Evolutionary conservation across 2,797 vertebrate species (phyloP), one percentile per base, ranked within the genome.

Genomic region (Pempheris klunzingeri): DNA sequence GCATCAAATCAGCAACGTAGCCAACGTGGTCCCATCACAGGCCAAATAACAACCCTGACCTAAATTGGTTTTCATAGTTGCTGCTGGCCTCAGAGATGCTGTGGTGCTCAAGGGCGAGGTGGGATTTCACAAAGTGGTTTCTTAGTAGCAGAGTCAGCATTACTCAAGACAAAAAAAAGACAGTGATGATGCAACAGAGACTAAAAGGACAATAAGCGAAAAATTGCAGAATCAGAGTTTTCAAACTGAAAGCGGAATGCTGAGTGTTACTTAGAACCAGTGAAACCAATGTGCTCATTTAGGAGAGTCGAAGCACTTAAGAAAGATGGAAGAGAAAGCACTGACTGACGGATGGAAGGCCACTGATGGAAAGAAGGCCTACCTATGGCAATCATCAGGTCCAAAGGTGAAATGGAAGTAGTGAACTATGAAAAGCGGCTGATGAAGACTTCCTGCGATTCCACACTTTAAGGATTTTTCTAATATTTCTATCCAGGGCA

Each of bases 371-470:
- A 12, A 70, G 38, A 63, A 69, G 69, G 73, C 24, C 57, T 36
- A 68, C 34, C 52, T 14, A 17, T 38, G 41, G 68, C 65, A 78
- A 75, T 76, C 54, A 76, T 55, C 32, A 36, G 28, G 72, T 57
- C 79, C 15, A 77, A 67, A 70, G 67, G 80, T 82, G 59, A 75
- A 77, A 82, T 81, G 55, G 18, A 84, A 74, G 65, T 5, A 54
- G 38, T 53, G 28, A 71, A 64, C 39, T 74, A 62, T 71, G 22
- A 74, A 81, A 88, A 69, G 70, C 60, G 77, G 26, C 28, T 46
- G 80, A 46, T 68, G 72, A 75, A 32, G 54, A 38, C 53, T n/a
- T 61, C 6, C 39, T 62, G 44, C 14, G 24, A 53, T 75, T 55
- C 36, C 24, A 74, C 64, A 72, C 74, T 76, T 83, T 49, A 73